phyloP scores from a whole-genome alignment of 2,797 vertebrate genomes.

The Rhincodon typus region DNA sequence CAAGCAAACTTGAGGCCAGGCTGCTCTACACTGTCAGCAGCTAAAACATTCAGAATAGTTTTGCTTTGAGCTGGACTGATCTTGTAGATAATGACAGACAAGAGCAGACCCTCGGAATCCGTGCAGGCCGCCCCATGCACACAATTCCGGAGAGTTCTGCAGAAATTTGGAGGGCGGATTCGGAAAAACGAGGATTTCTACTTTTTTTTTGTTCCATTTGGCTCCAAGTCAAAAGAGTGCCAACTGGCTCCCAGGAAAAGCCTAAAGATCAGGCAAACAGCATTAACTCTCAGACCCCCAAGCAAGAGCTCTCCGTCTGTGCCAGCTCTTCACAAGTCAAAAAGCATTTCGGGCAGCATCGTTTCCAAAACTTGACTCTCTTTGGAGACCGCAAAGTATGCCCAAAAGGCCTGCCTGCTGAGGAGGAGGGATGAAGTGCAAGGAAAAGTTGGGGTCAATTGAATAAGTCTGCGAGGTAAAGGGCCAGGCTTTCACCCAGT shows the following conservation, averaged over 20 bases:
- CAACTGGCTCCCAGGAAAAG: background rate
- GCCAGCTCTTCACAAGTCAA: no score
- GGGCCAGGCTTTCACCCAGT: background rate
- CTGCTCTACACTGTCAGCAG: background rate
- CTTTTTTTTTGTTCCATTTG: background rate
- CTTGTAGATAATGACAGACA: background rate
- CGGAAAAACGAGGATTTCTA: background rate
- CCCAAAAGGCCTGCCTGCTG: background rate
- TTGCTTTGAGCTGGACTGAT: background rate
- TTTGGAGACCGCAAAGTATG: background rate
- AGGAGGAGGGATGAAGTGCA: background rate
- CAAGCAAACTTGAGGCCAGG: background rate
- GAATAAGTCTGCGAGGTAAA: background rate
- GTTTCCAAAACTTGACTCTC: background rate
- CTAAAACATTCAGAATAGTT: background rate
- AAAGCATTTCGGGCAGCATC: background rate
- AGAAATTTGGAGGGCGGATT: background rate
- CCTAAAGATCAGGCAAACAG: background rate
- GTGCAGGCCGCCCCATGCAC: background rate
- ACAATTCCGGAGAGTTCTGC: background rate
- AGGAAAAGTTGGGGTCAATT: background rate
- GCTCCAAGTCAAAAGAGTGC: no score
- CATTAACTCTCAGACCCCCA: background rate
- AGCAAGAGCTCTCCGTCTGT: background rate
- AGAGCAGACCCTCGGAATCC: background rate